Percentiles rank a stretch among this genome's conserved stretches.
phyloP scores from a whole-genome alignment of 2,888 invertebrate genomes.

The Petrolisthes manimaculis region DNA sequence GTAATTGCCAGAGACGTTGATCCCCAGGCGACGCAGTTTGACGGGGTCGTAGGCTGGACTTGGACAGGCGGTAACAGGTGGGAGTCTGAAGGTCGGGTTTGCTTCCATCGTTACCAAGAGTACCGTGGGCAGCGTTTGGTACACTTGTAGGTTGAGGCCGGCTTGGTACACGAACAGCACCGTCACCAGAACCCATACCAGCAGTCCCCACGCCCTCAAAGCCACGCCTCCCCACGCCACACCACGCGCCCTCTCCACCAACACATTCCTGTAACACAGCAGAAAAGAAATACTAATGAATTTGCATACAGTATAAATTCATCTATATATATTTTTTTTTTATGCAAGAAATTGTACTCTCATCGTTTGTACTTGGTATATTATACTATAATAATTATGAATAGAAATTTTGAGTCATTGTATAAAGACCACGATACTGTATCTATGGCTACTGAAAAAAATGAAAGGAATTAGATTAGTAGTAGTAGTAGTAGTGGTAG shows the following conservation, averaged over 20 bases:
- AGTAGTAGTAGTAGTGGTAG: too few relatives aligned
- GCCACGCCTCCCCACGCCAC: not conserved
- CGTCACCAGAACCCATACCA: not conserved
- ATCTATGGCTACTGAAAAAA: too few relatives aligned
- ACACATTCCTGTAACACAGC: too few relatives aligned
- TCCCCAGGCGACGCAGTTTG: constrained; percentile 8
- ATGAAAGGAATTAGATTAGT: too few relatives aligned
- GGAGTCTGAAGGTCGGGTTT: constrained; percentile 25
- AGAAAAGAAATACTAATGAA: too few relatives aligned
- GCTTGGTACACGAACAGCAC: constrained; percentile 26
- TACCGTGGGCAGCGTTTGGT: constrained; percentile 17
- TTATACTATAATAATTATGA: too few relatives aligned
- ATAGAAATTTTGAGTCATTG: too few relatives aligned
- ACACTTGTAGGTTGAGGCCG: constrained; percentile 17
- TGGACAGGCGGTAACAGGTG: constrained; percentile 25
- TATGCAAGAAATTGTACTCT: too few relatives aligned
- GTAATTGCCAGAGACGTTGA: constrained; percentile 14
- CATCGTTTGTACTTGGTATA: too few relatives aligned
- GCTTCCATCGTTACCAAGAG: constrained; percentile 9
- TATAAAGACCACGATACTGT: too few relatives aligned
- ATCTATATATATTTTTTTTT: too few relatives aligned
- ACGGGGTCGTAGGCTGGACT: constrained; percentile 27
- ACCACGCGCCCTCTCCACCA: not conserved
- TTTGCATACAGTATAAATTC: too few relatives aligned
- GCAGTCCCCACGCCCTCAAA: not conserved